Evolutionary conservation across 1,140 invertebrate genomes (phyloP).

Genomic region (Trachelipus rathkii): DNA sequence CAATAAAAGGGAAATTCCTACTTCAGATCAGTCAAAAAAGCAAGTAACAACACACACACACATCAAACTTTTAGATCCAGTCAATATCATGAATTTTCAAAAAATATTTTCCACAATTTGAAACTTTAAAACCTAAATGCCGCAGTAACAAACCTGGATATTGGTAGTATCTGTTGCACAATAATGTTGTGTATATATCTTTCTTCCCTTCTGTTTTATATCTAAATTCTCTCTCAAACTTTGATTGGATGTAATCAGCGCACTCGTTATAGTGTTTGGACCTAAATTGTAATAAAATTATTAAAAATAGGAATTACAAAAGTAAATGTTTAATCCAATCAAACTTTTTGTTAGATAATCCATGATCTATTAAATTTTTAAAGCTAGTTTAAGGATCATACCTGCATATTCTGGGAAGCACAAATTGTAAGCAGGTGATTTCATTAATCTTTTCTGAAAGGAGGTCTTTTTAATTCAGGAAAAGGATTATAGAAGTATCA

Average conservation of each 20-base stretch:
- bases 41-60: not conserved
- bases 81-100: not conserved
- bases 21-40: no score
- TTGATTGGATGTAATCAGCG: conserved; percentile 78
- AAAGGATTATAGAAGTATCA: conserved; percentile 94
- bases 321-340: no score
- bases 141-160: conserved; percentile 56
- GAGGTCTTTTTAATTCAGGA: conserved; percentile 94
- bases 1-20: not conserved
- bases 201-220: conserved; percentile 76
- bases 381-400: conserved; percentile 16
- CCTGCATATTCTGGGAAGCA: conserved; percentile 80
- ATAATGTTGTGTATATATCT: conserved; percentile 89
- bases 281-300: conserved; percentile 55
- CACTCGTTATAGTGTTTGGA: conserved; percentile 78
- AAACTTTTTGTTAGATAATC: no score
- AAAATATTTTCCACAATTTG: not conserved
- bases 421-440: conserved; percentile 90
- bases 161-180: conserved; percentile 89
- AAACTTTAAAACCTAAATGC: not conserved
- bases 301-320: no score
- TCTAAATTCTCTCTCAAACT: conserved; percentile 86
- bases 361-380: no score
- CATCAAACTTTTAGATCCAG: not conserved
- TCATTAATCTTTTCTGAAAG: conserved; percentile 88